Percentiles rank a stretch among this genome's conserved stretches.
phyloP scores from a whole-genome alignment of 2,113 vertebrate genomes.

The Grantiella picta region DNA sequence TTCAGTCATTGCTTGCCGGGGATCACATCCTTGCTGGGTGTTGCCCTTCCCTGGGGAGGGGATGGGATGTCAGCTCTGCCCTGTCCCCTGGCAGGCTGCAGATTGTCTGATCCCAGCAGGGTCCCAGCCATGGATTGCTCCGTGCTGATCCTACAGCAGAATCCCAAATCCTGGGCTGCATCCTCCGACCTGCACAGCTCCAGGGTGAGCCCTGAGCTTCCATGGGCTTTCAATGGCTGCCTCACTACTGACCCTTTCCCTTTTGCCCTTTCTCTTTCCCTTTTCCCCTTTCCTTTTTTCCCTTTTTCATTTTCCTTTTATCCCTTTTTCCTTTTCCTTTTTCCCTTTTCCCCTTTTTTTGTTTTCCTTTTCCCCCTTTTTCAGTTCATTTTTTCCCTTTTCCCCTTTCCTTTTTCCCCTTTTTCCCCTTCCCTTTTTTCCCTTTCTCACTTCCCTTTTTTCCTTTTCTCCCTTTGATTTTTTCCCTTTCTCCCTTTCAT shows the following conservation, averaged over 20 bases:
- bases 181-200: neutral
- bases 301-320: neutral
- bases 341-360: no score
- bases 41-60: neutral
- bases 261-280: no score
- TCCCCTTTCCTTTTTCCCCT: no score
- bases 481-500: accelerated
- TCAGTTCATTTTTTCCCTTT: neutral
- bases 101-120: accelerated
- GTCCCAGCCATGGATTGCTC: neutral
- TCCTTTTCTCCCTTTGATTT: no score
- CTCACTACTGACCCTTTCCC: neutral
- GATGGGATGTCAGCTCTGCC: neutral
- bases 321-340: neutral
- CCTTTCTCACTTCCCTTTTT: neutral
- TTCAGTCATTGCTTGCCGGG: neutral
- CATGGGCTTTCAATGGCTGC: neutral
- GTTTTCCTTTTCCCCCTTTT: no score
- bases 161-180: accelerated
- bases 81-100: neutral
- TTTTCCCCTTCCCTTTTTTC: no score
- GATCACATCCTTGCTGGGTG: neutral
- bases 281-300: neutral
- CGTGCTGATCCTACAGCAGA: accelerated
- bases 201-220: neutral